Percentiles rank a stretch among this genome's conserved stretches.
Evolutionary conservation across 2,888 invertebrate genomes (phyloP).

Genomic region (Platycheirus rosarum): DNA sequence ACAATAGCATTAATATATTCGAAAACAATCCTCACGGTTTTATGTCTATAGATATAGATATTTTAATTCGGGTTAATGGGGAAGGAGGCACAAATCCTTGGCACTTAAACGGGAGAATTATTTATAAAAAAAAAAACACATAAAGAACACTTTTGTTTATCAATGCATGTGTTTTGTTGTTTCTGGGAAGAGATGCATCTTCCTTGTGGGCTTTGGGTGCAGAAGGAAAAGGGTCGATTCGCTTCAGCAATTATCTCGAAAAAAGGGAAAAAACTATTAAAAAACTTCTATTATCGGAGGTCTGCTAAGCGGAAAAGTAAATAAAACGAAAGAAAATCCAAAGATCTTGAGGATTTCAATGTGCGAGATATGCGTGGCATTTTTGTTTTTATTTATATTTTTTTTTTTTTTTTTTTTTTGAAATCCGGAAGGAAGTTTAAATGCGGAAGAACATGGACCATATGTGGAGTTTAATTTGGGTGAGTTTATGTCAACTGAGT

Average conservation of each 20-base stretch:
- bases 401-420: neutral
- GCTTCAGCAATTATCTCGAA: conserved; percentile 67
- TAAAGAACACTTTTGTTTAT: conserved; percentile 64
- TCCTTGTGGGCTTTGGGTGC: conserved; percentile 7
- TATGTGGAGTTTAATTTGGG: conserved; percentile 53
- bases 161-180: conserved; percentile 44
- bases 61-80: conserved; percentile 73
- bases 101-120: conserved; percentile 48
- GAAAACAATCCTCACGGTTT: conserved; percentile 39
- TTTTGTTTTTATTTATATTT: conserved; percentile 8
- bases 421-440: conserved; percentile 48
- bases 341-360: conserved; percentile 23
- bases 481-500: conserved; percentile 66
- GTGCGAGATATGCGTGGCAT: conserved; percentile 17
- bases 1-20: conserved; percentile 68
- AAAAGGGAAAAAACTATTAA: conserved; percentile 37
- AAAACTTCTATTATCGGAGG: conserved; percentile 68
- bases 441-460: conserved; percentile 16
- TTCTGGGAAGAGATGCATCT: neutral
- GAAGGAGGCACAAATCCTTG: conserved; percentile 72
- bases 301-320: conserved; percentile 71
- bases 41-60: conserved; percentile 16
- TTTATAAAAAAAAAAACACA: conserved; percentile 10
- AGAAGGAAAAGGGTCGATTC: conserved; percentile 64
- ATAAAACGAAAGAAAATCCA: conserved; percentile 41